A percentile compares a stretch with the other conserved stretches of the same genome.
Evolutionary conservation across 2,113 vertebrate genomes (phyloP).

Genomic region (Trichomycterus rosablanca): DNA sequence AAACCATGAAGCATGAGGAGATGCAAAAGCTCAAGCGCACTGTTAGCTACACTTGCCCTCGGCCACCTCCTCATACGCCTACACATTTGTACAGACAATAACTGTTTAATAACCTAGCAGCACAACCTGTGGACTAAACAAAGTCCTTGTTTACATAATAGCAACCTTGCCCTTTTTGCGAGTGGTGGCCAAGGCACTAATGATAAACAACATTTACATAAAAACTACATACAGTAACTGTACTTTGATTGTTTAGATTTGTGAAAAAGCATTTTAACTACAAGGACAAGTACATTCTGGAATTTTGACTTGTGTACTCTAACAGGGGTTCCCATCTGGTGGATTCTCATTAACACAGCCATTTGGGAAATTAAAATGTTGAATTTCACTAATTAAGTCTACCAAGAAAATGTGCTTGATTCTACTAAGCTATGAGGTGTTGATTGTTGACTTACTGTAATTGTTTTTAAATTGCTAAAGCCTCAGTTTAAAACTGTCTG

Average conservation of each 20-base stretch:
- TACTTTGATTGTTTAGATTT: slow-evolving; percentile 6
- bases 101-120: slow-evolving; percentile 10
- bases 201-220: slow-evolving; percentile 15
- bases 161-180: slow-evolving; percentile 21
- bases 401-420: slow-evolving; percentile 10
- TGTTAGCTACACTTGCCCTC: slow-evolving; percentile 7
- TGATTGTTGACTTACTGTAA: slow-evolving; percentile 2
- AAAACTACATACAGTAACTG: slow-evolving; percentile 5
- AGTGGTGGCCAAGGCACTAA: slow-evolving; percentile 14
- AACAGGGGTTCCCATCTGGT: slow-evolving; percentile 15
- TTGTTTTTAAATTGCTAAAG: background rate
- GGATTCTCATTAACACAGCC: slow-evolving; percentile 1
- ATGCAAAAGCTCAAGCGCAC: slow-evolving; percentile 14
- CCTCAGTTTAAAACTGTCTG: background rate
- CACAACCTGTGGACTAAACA: slow-evolving; percentile 9
- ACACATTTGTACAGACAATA: slow-evolving; percentile 18
- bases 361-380: slow-evolving; percentile 18
- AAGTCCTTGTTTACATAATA: slow-evolving; percentile 24
- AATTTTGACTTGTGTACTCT: slow-evolving; percentile 15
- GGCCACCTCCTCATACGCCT: slow-evolving; percentile 21
- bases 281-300: slow-evolving; percentile 13
- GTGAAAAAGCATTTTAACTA: slow-evolving; percentile 17
- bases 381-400: slow-evolving; percentile 7
- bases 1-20: slow-evolving; percentile 3
- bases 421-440: background rate